A percentile compares a stretch with the other conserved stretches of the same genome.
phyloP scores from a whole-genome alignment of 2,113 vertebrate genomes.

The Menidia beryllina region DNA sequence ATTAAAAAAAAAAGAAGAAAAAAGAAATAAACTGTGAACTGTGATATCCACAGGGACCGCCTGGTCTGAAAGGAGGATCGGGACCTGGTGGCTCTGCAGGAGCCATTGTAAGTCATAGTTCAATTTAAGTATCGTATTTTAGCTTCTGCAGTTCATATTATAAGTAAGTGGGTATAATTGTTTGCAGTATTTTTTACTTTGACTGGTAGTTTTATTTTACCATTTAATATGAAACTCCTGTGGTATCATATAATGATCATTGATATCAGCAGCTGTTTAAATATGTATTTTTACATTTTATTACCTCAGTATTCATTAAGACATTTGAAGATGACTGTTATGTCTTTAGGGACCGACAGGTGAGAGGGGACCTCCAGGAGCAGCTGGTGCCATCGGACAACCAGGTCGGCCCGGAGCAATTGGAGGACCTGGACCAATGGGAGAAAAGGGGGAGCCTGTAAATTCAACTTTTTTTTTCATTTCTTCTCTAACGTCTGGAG shows the following conservation, averaged over 20 bases:
- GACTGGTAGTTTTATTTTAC: too few relatives aligned
- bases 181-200: too few relatives aligned
- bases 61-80: conserved; percentile 93
- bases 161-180: too few relatives aligned
- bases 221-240: too few relatives aligned
- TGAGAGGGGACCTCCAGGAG: conserved; percentile 90
- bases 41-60: conserved; percentile 83
- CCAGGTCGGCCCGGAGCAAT: conserved; percentile 89
- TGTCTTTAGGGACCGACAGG: conserved; percentile 88
- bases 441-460: conserved; percentile 96
- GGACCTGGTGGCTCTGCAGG: conserved; percentile 90
- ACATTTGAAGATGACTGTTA: neutral
- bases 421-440: conserved; percentile 90
- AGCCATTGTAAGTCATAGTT: conserved; percentile 86
- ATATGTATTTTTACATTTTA: neutral
- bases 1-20: too few relatives aligned
- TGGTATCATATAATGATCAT: neutral
- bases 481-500: too few relatives aligned
- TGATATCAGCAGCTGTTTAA: neutral
- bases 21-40: too few relatives aligned
- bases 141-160: too few relatives aligned
- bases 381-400: conserved; percentile 92
- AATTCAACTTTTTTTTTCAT: conserved; percentile 52
- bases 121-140: too few relatives aligned
- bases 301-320: neutral